Percentiles rank a stretch among this genome's conserved stretches.
phyloP scores from a whole-genome alignment of 2,888 invertebrate species.

The Aromia moschata region DNA sequence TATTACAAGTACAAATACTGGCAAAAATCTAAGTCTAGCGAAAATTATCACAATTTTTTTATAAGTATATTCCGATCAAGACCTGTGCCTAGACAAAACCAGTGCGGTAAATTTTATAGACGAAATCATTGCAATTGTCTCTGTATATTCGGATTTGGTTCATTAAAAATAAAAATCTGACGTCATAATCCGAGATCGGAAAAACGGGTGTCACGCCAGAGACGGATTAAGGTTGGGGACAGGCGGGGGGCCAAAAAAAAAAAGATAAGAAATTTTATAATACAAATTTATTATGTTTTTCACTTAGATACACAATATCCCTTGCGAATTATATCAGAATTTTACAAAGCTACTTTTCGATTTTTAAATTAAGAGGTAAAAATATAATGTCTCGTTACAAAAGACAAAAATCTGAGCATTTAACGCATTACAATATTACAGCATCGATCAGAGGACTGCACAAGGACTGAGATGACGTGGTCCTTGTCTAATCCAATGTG shows the following conservation, averaged over 20 bases:
- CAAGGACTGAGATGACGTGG: slow-evolving; percentile 1
- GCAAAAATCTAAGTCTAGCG: too few relatives aligned
- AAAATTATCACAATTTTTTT: too few relatives aligned
- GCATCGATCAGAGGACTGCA: slow-evolving; percentile 48
- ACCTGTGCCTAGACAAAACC: too few relatives aligned
- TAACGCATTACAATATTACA: slow-evolving; percentile 58
- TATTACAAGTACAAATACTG: slow-evolving; percentile 48
- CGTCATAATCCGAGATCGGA: too few relatives aligned
- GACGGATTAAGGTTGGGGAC: too few relatives aligned
- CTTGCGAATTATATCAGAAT: slow-evolving; percentile 72
- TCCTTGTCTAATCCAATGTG: slow-evolving; percentile 11
- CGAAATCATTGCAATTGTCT: too few relatives aligned
- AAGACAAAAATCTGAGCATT: slow-evolving; percentile 59
- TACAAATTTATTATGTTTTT: slow-evolving; percentile 74
- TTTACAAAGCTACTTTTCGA: slow-evolving; percentile 73
- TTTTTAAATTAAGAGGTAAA: slow-evolving; percentile 51
- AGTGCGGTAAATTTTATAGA: too few relatives aligned
- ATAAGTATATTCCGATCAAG: too few relatives aligned
- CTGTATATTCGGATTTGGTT: too few relatives aligned
- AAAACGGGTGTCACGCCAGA: too few relatives aligned
- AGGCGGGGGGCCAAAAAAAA: too few relatives aligned
- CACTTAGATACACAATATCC: slow-evolving; percentile 76
- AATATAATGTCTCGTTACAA: slow-evolving; percentile 48
- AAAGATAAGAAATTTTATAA: slow-evolving; percentile 62
- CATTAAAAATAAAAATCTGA: too few relatives aligned